Evolutionary conservation across 1,140 invertebrate species (phyloP), one percentile per base, ranked within the genome.

Genomic region (Ostrea denselamellosa): DNA sequence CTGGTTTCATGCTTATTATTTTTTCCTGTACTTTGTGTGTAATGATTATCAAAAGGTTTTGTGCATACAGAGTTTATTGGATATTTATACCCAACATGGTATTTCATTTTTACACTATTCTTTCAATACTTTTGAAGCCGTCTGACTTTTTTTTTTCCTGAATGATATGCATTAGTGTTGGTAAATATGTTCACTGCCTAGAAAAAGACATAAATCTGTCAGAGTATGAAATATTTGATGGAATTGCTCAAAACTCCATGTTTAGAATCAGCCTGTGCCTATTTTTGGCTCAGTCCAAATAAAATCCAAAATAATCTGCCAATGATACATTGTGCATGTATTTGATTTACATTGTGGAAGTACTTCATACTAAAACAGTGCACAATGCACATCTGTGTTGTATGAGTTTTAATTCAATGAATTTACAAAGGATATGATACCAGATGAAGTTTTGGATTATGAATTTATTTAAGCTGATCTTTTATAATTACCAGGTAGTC

Each of bases 341-440:
- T 2, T 44, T 44, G 34, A 44, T 44, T 44, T 44, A 44, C 34
- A 44, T 2, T 44, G 34, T 44, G 34, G 34, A 44, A 44, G 34
- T 5, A 44, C 17, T 19, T 62, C 56, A 62, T 19, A 62, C 56
- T 62, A 62, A 19, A 62, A n/a, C 56, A 62, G n/a, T 19, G 56
- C 17, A 28, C 25, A 77, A 28, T 77, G 25, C 68, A 77, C 25
- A 25, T 62, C 56, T 44, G 68, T 62, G 68, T 28, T 77, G 14
- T 77, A 28, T 14, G 68, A 17, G 25, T 77, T 77, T 77, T 77
- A 77, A 28, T 77, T 77, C 25, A 77, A 34, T 34, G 28, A 77
- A 12, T 77, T 77, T 77, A 77, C 14, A 77, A 77, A 77, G 68
- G 68, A 77, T 77, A 77, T 77, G 68, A 25, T 77, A 25, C 22